Percentiles rank a stretch among this genome's conserved stretches.
phyloP scores from a whole-genome alignment of 2,888 invertebrate genomes.

The Epinotia nisella region DNA sequence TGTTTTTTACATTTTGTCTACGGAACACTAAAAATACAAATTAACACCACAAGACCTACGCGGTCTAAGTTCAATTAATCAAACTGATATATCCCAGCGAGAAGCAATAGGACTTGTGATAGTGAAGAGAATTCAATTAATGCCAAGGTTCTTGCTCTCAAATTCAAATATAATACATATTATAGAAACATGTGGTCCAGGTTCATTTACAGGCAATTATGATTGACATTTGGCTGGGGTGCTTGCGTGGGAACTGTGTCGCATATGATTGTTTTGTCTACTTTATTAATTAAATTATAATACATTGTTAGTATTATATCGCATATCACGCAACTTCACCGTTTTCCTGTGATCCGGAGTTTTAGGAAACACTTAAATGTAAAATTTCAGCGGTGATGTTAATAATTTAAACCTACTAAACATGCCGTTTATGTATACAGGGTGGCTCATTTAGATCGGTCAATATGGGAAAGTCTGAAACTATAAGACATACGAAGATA shows the following conservation, averaged over 20 bases:
- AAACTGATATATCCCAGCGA: slow-evolving; percentile 3
- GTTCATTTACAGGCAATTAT: slow-evolving; percentile 34
- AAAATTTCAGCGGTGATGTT: not conserved
- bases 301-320: not conserved
- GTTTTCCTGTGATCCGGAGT: not conserved
- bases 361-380: not conserved
- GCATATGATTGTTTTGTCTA: slow-evolving; percentile 25
- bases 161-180: slow-evolving; percentile 2
- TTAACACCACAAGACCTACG: slow-evolving; percentile 13
- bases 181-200: slow-evolving; percentile 19
- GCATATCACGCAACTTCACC: not conserved
- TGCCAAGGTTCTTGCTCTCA: slow-evolving; percentile 23
- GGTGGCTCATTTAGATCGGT: too few species aligned
- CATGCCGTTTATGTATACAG: not conserved
- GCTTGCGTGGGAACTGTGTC: slow-evolving; percentile 33
- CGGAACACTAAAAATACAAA: not conserved
- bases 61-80: slow-evolving; percentile 11
- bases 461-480: too few species aligned
- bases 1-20: not conserved
- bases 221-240: slow-evolving; percentile 40
- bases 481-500: too few species aligned
- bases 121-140: slow-evolving; percentile 19
- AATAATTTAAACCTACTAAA: too few species aligned
- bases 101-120: slow-evolving; percentile 13
- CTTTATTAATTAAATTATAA: slow-evolving; percentile 25